Evolutionary conservation across 2,113 vertebrate genomes (phyloP).

Genomic region (Symphodus melops): DNA sequence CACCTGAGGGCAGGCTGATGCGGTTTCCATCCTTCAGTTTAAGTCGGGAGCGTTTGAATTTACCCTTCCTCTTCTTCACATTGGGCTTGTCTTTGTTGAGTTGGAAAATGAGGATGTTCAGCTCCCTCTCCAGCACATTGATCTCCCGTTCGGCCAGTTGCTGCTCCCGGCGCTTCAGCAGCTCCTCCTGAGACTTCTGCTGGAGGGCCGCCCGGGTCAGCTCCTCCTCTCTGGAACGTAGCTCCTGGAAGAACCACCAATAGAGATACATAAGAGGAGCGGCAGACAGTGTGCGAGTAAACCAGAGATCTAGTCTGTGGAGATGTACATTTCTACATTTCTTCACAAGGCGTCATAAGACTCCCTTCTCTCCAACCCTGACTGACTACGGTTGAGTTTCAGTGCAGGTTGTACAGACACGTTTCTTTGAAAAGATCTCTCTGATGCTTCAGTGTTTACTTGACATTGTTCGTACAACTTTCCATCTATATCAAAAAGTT

Average conservation of each 20-base stretch:
- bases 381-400: no score
- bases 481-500: no score
- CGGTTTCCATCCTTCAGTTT: conserved; percentile 95
- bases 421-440: neutral
- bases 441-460: neutral
- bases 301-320: no score
- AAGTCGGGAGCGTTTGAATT: conserved; percentile 91
- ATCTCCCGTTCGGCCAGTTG: conserved; percentile 94
- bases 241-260: conserved; percentile 82
- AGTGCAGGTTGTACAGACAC: neutral
- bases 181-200: conserved; percentile 95
- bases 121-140: conserved; percentile 93
- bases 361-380: no score
- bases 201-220: conserved; percentile 92
- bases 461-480: neutral
- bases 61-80: conserved; percentile 95
- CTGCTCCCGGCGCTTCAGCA: conserved; percentile 92
- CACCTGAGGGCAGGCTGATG: conserved; percentile 97
- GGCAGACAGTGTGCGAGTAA: neutral
- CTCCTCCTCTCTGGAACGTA: conserved; percentile 95
- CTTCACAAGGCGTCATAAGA: no score
- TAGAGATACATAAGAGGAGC: neutral
- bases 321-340: no score
- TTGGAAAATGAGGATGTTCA: conserved; percentile 96
- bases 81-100: conserved; percentile 96